Base-by-base conservation (phyloP, 2,888 invertebrate species). In the Torymus auratus region DNA sequence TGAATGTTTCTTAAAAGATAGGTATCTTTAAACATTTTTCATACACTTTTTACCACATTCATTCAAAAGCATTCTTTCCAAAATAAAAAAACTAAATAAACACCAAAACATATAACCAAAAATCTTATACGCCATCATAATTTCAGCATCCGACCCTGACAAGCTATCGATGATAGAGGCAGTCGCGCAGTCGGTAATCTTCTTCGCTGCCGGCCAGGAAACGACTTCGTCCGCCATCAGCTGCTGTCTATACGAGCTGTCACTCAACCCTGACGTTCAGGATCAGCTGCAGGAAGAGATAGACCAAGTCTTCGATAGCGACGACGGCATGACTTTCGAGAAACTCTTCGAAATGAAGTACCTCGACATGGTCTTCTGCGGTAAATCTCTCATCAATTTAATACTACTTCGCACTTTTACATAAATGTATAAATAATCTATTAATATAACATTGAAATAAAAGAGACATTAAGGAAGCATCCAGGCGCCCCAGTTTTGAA, bases 161-260 rank as follows among this genome's bases (percentile, higher is more conserved):
- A 81, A 81, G 58, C 77, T 92, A 76, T 90, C 90, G 12, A 84
- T 89, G 78, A 86, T 89, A 74, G 91, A 91, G 84, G 89, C 89
- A 14, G 90, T 91, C 0, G 91, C 91, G 1, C 91, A 91, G 83
- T 90, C 91, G 1, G 91, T 91, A 80, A 89, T 91, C 41, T 91
- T 91, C 84, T 91, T 91, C 83, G 81, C 91, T 61, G 92, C 92
- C 52, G 92, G 92, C 3, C 92, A 91, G 81, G 92, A 92, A 84
- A 92, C 92, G 0, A 92, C 92, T 1, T 91, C 92, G 5, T 90
- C 92, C 17, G 90, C 91, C 2, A 89, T 91, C 64, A 90, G 91
- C 80, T 91, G 91, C 79, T 89, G 91, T 3, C 83, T 91, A 14
- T 91, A 90, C 79, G 91, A 91, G 84, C 88, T 92, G 82, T 90